Percentiles rank a stretch among this genome's conserved stretches.
Conservation (phyloP, 2,113 vertebrate species). For the Osmerus mordax region DNA sequence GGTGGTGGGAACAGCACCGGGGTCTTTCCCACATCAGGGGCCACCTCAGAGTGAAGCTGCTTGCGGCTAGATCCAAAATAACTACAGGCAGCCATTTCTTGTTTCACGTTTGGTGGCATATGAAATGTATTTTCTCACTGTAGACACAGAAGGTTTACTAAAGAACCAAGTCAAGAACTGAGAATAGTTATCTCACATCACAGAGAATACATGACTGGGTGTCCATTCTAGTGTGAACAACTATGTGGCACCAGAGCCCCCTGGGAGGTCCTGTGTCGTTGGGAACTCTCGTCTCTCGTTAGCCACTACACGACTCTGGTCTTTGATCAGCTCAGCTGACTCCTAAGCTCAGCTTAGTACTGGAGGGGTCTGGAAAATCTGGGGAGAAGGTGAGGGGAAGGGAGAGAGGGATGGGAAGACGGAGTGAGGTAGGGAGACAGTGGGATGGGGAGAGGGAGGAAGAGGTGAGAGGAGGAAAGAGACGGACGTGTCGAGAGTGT, state of each 20-base stretch:
- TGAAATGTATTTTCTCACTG: no score
- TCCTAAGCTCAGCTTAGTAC: slow-evolving; percentile 71
- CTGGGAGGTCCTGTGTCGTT: slow-evolving; percentile 69
- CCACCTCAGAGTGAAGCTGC: slow-evolving; percentile 9
- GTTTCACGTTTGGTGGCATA: no score
- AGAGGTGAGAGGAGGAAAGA: neutral
- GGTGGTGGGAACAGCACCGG: slow-evolving; percentile 41
- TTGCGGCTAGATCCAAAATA: slow-evolving; percentile 24
- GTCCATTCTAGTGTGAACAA: slow-evolving; percentile 43
- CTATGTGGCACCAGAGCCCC: slow-evolving; percentile 41
- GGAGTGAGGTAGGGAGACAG: neutral
- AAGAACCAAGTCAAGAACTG: no score
- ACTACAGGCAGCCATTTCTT: slow-evolving; percentile 14
- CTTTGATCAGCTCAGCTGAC: slow-evolving; percentile 79
- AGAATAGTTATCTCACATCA: no score
- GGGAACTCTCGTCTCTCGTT: slow-evolving; percentile 73
- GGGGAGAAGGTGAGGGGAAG: slow-evolving; percentile 24
- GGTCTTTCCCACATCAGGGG: slow-evolving; percentile 9
- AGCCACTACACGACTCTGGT: slow-evolving; percentile 62
- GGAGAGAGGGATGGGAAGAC: slow-evolving; percentile 36
- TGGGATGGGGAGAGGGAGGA: slow-evolving; percentile 2
- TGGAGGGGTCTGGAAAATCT: slow-evolving; percentile 63
- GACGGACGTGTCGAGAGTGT: neutral
- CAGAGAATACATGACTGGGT: no score
- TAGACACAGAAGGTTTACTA: no score